Evolutionary conservation across 2,113 vertebrate species (phyloP).

Genomic region (Orthochromis malagaraziensis): DNA sequence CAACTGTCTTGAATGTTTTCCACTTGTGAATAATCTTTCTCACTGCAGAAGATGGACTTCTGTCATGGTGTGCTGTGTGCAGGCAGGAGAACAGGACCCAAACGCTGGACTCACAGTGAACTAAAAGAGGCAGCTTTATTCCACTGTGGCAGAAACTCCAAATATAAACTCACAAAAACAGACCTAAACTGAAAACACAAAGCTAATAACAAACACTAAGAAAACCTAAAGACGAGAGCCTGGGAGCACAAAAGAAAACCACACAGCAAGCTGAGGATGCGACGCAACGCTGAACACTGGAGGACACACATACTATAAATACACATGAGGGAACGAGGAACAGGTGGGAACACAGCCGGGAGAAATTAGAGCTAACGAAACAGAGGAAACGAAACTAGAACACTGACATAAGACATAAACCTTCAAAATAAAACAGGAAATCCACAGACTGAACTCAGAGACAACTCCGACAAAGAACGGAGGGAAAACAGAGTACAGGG

Average conservation of each 20-base stretch:
- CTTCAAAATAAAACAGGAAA: neutral
- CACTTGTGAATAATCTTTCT: neutral
- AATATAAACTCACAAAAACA: neutral
- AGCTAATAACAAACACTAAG: neutral
- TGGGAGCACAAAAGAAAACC: neutral
- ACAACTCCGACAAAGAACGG: neutral
- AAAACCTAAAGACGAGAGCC: accelerated
- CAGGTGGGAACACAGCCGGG: too few species aligned
- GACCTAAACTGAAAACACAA: neutral
- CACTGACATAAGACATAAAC: too few species aligned
- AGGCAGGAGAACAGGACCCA: neutral
- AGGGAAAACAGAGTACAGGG: neutral
- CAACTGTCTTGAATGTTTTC: neutral
- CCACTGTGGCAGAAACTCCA: neutral
- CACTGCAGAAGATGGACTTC: neutral
- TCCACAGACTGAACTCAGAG: neutral
- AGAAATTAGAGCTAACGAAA: too few species aligned
- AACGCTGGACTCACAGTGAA: neutral
- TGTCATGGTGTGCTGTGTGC: neutral
- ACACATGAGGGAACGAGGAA: neutral
- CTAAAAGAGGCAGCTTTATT: neutral
- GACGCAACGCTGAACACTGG: accelerated
- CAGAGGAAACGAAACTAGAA: too few species aligned
- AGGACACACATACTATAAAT: neutral
- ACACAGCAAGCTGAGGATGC: accelerated